These are phyloP conservation scores for Lagenorhynchus albirostris DNA, from an alignment of 2,113 vertebrate species.

Conservation along the genomic window DNA sequence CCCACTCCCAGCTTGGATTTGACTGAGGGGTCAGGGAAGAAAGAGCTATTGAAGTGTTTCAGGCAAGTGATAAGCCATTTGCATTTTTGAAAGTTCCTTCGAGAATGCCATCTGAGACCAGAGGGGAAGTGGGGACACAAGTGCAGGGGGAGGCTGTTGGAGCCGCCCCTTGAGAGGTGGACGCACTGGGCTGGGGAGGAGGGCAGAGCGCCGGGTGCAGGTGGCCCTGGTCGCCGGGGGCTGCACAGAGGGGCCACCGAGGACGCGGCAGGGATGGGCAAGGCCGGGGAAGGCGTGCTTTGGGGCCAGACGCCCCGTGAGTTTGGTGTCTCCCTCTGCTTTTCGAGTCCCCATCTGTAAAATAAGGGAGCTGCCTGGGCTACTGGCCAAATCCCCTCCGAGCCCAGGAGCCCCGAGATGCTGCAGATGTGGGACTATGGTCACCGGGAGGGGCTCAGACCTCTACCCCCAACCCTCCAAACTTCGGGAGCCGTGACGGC, in stretches of 20 bases:
- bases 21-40: neutral
- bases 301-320: neutral
- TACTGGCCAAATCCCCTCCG: neutral
- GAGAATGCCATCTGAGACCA: neutral
- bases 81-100: neutral
- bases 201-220: rapidly evolving
- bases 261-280: rapidly evolving
- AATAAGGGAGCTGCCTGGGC: neutral
- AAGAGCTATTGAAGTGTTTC: neutral
- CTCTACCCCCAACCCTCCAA: rapidly evolving
- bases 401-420: neutral
- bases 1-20: neutral
- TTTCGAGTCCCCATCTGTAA: rapidly evolving
- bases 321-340: no score
- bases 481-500: neutral
- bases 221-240: neutral
- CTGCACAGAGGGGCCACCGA: neutral
- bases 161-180: neutral
- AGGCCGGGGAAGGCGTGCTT: no score
- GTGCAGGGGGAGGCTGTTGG: neutral
- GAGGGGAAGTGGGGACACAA: neutral
- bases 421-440: rapidly evolving
- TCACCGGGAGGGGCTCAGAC: neutral
- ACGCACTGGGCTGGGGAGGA: neutral
- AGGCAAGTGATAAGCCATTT: neutral